Evolutionary conservation across 2,113 vertebrate genomes (phyloP).

Genomic region (Laterallus jamaicensis): DNA sequence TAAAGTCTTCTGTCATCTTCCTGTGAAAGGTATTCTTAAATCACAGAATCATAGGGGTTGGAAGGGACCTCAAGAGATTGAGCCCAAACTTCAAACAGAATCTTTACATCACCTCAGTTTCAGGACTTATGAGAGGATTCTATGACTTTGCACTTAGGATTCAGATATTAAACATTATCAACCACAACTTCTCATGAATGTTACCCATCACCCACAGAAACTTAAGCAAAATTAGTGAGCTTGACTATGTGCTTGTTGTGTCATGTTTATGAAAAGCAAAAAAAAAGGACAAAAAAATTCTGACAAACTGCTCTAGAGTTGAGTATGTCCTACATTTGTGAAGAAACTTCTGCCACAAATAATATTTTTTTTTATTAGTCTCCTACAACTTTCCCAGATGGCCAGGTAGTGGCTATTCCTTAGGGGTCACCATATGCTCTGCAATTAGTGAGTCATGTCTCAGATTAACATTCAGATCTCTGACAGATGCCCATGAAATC

Average conservation of each 20-base stretch:
- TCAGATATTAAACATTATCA: not conserved
- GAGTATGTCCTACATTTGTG: not conserved
- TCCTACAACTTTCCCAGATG: not conserved
- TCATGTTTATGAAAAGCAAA: not conserved
- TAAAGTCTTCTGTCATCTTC: not conserved
- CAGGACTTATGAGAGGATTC: not conserved
- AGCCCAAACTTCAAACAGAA: not conserved
- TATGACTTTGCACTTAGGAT: not conserved
- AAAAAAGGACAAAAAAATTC: not conserved
- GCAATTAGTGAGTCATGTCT: not conserved
- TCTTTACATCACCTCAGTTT: not conserved
- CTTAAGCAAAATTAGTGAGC: not conserved
- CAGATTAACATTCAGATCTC: not conserved
- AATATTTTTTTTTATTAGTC: not conserved
- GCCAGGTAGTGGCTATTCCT: constrained; percentile 7
- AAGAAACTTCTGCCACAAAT: not conserved
- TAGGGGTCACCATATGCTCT: not conserved
- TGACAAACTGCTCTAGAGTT: not conserved
- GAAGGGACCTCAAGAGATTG: no score
- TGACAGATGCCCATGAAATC: not conserved
- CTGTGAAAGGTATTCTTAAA: not conserved
- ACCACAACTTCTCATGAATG: not conserved
- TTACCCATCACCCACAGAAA: not conserved
- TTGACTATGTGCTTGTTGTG: not conserved
- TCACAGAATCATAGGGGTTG: no score